These are phyloP conservation scores for Epizoanthus fatuus DNA, from an alignment of 92 coral and sea anemone species.

Conservation along the genomic window DNA sequence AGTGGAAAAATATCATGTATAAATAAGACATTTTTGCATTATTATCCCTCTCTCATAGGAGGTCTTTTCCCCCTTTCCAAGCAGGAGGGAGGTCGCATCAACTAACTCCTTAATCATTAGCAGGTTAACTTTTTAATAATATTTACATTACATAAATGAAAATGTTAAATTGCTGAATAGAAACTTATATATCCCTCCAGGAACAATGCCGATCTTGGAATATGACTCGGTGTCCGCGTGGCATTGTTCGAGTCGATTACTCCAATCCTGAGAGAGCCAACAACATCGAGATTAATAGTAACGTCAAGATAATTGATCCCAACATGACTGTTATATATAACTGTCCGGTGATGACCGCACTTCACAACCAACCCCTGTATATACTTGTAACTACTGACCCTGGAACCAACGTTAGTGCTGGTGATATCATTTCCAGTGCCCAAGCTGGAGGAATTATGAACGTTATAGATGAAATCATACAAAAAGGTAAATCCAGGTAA, in stretches of 20 bases:
- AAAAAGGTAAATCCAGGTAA: slow-evolving; percentile 14
- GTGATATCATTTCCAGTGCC: slow-evolving; percentile 67
- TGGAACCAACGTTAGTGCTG: slow-evolving; percentile 28
- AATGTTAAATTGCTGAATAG: too few species aligned
- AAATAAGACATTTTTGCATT: too few species aligned
- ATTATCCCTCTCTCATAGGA: too few species aligned
- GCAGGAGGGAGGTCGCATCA: too few species aligned
- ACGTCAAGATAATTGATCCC: slow-evolving; percentile 68
- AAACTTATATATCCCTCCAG: too few species aligned
- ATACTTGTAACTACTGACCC: slow-evolving; percentile 42
- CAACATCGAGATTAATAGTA: slow-evolving; percentile 39
- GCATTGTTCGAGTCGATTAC: slow-evolving; percentile 70
- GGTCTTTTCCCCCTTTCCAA: too few species aligned
- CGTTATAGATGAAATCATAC: slow-evolving; percentile 37
- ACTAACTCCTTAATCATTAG: too few species aligned
- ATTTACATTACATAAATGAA: too few species aligned
- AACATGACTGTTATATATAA: slow-evolving; percentile 57
- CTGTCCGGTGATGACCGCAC: slow-evolving; percentile 67
- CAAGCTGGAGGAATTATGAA: slow-evolving; percentile 84
- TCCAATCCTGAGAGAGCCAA: slow-evolving; percentile 57
- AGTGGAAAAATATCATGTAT: too few species aligned
- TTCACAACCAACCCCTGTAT: slow-evolving; percentile 31
- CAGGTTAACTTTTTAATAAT: too few species aligned
- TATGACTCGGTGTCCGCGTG: slow-evolving; percentile 73
- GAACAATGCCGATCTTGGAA: slow-evolving; percentile 73